Conservation (phyloP, 2,888 invertebrate genomes). For the Cetonia aurata region DNA sequence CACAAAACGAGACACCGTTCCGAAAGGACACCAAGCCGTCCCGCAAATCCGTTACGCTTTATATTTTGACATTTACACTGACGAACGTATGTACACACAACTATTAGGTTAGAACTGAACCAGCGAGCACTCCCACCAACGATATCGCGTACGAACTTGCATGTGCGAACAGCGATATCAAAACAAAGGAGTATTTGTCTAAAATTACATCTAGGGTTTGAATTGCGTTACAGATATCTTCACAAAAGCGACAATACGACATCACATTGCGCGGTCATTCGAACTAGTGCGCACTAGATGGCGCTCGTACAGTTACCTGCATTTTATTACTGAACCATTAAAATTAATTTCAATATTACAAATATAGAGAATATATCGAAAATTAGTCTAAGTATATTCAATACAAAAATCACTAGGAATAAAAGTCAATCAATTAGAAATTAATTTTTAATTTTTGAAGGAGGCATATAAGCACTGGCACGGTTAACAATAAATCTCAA, state of each 20-base stretch:
- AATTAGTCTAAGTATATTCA: too few relatives aligned
- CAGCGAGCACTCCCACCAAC: conserved; percentile 41
- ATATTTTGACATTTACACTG: conserved; percentile 40
- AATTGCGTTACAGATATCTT: not conserved
- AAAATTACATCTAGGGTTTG: conserved; percentile 2
- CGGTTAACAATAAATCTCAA: too few relatives aligned
- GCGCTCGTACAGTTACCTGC: not conserved
- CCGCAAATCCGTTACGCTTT: conserved; percentile 19
- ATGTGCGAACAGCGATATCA: conserved; percentile 41
- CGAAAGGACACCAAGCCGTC: conserved; percentile 19
- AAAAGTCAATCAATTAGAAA: too few relatives aligned
- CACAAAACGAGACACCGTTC: conserved; percentile 1
- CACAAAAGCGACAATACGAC: too few relatives aligned
- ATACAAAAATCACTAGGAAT: too few relatives aligned
- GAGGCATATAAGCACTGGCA: too few relatives aligned
- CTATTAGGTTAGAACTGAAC: conserved; percentile 43
- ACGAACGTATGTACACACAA: conserved; percentile 36
- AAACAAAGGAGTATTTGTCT: conserved; percentile 28
- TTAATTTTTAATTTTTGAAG: too few relatives aligned
- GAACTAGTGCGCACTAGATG: not conserved
- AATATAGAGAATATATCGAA: too few relatives aligned
- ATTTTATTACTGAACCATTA: too few relatives aligned
- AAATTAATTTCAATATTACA: too few relatives aligned
- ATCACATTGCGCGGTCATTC: not conserved
- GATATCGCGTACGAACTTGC: conserved; percentile 15